A percentile compares a stretch with the other conserved stretches of the same genome.
Evolutionary conservation across 2,888 invertebrate species (phyloP).

Genomic region (Meta bourneti): DNA sequence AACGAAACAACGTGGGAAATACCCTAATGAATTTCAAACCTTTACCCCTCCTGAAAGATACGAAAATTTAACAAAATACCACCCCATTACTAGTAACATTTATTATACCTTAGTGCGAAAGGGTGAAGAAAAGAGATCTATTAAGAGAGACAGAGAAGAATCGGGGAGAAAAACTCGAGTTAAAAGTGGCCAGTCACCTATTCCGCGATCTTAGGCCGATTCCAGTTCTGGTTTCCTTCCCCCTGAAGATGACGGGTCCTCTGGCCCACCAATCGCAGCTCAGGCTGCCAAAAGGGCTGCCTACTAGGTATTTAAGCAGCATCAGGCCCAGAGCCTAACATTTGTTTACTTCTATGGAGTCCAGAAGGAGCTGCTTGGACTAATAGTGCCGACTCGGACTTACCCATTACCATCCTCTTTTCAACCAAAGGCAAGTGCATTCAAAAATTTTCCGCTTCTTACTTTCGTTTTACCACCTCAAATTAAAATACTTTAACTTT

Average conservation of each 20-base stretch:
- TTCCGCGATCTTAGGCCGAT: constrained; percentile 22
- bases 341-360: constrained; percentile 56
- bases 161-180: not conserved
- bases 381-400: constrained; percentile 21
- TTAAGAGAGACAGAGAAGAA: constrained; percentile 2
- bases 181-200: constrained; percentile 50
- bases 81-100: no score
- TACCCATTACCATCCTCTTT: not conserved
- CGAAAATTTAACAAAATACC: constrained; percentile 6
- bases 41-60: not conserved
- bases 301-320: constrained; percentile 57
- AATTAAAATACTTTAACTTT: not conserved
- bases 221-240: constrained; percentile 46
- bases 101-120: not conserved
- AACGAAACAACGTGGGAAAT: no score
- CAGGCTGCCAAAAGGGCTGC: constrained; percentile 36
- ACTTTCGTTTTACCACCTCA: not conserved
- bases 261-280: constrained; percentile 55
- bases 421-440: constrained; percentile 9
- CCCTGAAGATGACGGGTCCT: constrained; percentile 49
- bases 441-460: not conserved
- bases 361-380: constrained; percentile 24
- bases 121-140: constrained; percentile 27
- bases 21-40: no score
- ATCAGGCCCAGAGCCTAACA: constrained; percentile 47